Evolutionary conservation across 1,140 invertebrate species (phyloP), one percentile per base, ranked within the genome.

Genomic region (Eumeta japonica): DNA sequence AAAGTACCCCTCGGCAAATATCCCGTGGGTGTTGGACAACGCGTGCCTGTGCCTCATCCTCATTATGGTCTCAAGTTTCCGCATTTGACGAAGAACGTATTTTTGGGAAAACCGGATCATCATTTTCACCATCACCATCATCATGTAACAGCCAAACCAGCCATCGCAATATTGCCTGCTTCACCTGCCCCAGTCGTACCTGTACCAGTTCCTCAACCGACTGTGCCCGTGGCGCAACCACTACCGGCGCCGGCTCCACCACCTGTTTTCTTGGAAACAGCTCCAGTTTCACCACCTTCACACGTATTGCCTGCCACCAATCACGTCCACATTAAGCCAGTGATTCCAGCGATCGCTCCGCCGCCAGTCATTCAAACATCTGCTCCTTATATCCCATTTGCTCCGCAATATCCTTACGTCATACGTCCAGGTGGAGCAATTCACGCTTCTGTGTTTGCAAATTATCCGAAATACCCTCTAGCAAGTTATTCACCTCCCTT

Each of bases 81-180:
- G 19, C 59, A 67, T 38, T 16, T 1, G 34, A 51, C 53, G 3
- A 71, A 67, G 41, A 57, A 49, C 10, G 48, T 63, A n/a, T 16
- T 64, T 15, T 42, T 52, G 1, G 51, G 56, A 2, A 63, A 57
- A 24, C 57, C 64, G 0, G 63, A 71, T 33, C 54, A 62, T 29
- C 61, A 71, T 34, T 71, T 59, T 37, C 62, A 66, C 42, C 72
- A 75, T 29, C 63, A 71, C 30, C 71, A 73, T 43, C 71, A 70
- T 29, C 72, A 73, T 16, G 52, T 74, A 2, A 43, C 52, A 1
- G 57, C 61, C 7, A 65, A 42, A 33, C 60, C 66, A 9, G 35
- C 62, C 1, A 36, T 65, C 1, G 68, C 64, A 0, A 42, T 73
- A 2, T 43, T 61, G 0, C 59, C 58, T 2, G 42, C 52, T 10